phyloP scores from a whole-genome alignment of 2,113 vertebrate species.

The Onychostoma macrolepis region DNA sequence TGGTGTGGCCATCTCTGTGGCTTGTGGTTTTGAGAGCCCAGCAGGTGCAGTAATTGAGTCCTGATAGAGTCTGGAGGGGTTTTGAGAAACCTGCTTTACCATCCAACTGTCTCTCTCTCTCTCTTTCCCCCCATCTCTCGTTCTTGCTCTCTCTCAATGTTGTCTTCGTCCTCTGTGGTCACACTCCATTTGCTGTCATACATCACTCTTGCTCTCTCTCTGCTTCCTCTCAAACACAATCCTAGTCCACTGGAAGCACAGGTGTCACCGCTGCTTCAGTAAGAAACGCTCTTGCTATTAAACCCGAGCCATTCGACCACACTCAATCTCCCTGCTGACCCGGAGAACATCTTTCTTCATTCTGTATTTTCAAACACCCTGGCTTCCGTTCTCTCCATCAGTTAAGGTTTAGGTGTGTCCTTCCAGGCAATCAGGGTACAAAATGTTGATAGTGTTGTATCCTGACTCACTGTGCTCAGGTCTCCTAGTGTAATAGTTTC shows the following conservation, averaged over 20 bases:
- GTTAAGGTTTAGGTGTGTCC: neutral
- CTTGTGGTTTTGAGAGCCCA: constrained; percentile 42
- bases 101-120: neutral
- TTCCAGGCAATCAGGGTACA: constrained; percentile 13
- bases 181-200: constrained; percentile 47
- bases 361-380: constrained; percentile 1
- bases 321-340: constrained; percentile 15
- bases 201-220: constrained; percentile 38
- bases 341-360: constrained; percentile 23
- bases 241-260: constrained; percentile 28
- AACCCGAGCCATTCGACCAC: neutral
- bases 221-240: constrained; percentile 30
- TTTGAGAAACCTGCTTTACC: constrained; percentile 44
- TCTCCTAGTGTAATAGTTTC: neutral
- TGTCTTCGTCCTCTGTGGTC: constrained; percentile 35
- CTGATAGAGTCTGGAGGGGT: constrained; percentile 55
- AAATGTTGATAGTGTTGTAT: constrained; percentile 6
- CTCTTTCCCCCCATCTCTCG: neutral
- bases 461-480: neutral
- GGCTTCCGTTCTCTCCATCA: constrained; percentile 1
- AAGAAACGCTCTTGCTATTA: constrained; percentile 12
- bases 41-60: constrained; percentile 53
- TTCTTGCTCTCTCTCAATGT: neutral
- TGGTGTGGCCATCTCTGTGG: constrained; percentile 29
- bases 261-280: neutral